Percentiles rank a stretch among this genome's conserved stretches.
Conservation (phyloP, 2,888 invertebrate genomes). For the Trisateles emortualis region DNA sequence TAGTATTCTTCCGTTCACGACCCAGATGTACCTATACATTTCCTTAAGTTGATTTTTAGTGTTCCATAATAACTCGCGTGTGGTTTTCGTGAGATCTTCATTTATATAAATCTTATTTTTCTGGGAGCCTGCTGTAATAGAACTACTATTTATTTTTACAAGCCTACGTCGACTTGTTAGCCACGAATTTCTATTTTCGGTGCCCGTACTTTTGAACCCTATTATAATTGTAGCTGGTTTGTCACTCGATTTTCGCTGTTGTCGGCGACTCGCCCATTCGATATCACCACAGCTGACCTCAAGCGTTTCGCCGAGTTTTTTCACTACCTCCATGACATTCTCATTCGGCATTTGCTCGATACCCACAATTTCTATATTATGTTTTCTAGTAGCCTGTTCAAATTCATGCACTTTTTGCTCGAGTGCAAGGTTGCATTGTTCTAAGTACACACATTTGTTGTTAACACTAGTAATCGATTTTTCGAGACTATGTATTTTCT, state of each 20-base stretch:
- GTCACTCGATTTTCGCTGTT: background rate
- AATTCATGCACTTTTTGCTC: slow-evolving; percentile 6
- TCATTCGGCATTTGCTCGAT: slow-evolving; percentile 6
- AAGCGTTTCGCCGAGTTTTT: background rate
- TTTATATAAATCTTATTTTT: slow-evolving; percentile 10
- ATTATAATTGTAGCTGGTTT: slow-evolving; percentile 10
- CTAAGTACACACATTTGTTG: slow-evolving; percentile 5
- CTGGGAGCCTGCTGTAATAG: slow-evolving; percentile 6
- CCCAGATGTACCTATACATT: slow-evolving; percentile 9
- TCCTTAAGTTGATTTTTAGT: slow-evolving; percentile 13
- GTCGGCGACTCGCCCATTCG: slow-evolving; percentile 5
- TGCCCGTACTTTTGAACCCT: slow-evolving; percentile 8
- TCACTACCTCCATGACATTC: slow-evolving; percentile 2
- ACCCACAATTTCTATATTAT: slow-evolving; percentile 10
- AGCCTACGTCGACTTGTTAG: slow-evolving; percentile 8
- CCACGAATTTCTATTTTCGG: slow-evolving; percentile 9
- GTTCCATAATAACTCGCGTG: background rate
- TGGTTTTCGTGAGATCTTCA: background rate
- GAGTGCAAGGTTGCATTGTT: slow-evolving; percentile 1
- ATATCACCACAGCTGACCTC: slow-evolving; percentile 4
- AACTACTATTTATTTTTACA: background rate
- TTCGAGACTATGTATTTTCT: slow-evolving; percentile 1
- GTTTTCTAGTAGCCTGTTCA: background rate
- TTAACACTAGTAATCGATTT: background rate
- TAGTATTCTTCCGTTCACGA: slow-evolving; percentile 9